Base-by-base conservation (phyloP, 2,888 invertebrate species). In the Synanthedon andrenaeformis region DNA sequence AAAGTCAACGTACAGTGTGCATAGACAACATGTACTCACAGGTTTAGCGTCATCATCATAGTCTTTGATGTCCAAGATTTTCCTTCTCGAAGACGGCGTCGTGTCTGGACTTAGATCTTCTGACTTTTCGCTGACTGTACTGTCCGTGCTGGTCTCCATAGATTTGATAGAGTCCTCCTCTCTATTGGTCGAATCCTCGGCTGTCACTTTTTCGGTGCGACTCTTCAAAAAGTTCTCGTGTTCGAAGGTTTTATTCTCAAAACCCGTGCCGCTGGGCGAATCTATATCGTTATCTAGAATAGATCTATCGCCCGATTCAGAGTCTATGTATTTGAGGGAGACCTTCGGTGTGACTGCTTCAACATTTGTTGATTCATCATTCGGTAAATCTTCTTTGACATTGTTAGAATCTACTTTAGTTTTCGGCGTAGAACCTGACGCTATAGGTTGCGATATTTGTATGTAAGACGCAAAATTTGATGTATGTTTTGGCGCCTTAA, bases 401-500 rank as follows among this genome's bases (percentile, higher is more conserved):
- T 71, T 72, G 52, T 74, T 77, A 11, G 65, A 56, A 55, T 76
- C 75, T 42, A 59, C 60, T 28, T 60, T 64, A 4, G 59, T 64
- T 61, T 76, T 83, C 49, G 75, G 67, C 13, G 72, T 72, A 13
- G 75, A 73, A 3, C 88, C 89, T 13, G 88, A 83, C 0, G 86
- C 82, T 56, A 87, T 70, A 0, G 88, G 87, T 62, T 87, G 85
- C 4, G 88, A 88, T 56, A 87, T 86, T 65, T 90, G 89, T 64
- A 90, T 90, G 68, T 90, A 90, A 54, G 90, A 90, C 55, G 90
- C 90, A 69, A 90, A 90, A 72, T 90, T 89, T 60, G 89, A 90
- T 4, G 90, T 89, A 52, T 89, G 89, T 66, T 88, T 89, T 13
- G 85, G 83, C 11, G 76, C 68, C 64, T 83, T 85, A 0, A 84